Percentiles rank a stretch among this genome's conserved stretches.
phyloP scores from a whole-genome alignment of 2,113 vertebrate species.

The Petaurus breviceps region DNA sequence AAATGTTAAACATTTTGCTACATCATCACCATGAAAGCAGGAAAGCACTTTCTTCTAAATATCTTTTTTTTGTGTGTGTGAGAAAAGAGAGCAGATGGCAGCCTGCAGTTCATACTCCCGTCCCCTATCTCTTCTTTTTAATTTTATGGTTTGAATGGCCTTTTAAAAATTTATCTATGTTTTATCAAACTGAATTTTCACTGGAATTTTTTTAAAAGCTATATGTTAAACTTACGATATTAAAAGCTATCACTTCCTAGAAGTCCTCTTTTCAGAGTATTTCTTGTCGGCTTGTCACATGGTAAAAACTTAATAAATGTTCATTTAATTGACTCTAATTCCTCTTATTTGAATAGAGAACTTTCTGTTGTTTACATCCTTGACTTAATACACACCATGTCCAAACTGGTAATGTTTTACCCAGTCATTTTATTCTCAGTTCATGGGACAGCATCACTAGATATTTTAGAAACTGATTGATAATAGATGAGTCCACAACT shows the following conservation, averaged over 20 bases:
- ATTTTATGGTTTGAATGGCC: constrained; percentile 8
- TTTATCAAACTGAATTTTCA: constrained; percentile 30
- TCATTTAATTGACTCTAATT: neutral
- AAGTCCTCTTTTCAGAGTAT: neutral
- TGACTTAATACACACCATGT: neutral
- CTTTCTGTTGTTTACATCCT: neutral
- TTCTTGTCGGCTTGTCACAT: neutral
- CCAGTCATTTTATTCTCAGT: neutral
- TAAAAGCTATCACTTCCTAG: neutral
- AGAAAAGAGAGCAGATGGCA: neutral
- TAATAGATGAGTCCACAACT: neutral
- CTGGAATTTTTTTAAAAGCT: neutral
- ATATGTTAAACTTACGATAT: neutral
- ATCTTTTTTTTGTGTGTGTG: neutral
- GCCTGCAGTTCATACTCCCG: neutral
- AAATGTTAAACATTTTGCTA: constrained; percentile 44
- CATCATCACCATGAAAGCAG: neutral
- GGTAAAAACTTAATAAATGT: neutral
- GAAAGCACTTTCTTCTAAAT: neutral
- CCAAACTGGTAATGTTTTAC: constrained; percentile 3
- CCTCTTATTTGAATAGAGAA: neutral
- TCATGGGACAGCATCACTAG: neutral
- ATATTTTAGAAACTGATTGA: neutral
- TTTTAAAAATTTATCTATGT: neutral
- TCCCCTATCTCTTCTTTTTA: neutral